Percentiles rank a stretch among this genome's conserved stretches.
These are phyloP conservation scores for Propithecus perrieri DNA, from an alignment of 2,797 vertebrate species.

Conservation along the genomic window DNA sequence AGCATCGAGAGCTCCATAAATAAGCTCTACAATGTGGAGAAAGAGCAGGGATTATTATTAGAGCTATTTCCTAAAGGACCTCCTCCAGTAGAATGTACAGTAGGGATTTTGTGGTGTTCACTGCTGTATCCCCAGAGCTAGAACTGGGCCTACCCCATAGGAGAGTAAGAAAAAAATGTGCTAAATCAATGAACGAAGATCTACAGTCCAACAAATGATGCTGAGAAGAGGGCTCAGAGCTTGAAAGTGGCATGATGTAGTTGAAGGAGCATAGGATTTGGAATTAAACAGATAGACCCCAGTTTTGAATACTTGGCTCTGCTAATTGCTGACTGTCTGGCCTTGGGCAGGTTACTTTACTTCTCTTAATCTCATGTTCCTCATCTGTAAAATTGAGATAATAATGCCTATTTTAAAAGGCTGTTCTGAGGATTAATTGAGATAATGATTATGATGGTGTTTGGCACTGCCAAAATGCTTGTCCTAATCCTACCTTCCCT, in stretches of 20 bases:
- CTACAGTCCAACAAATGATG: not conserved
- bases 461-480: not conserved
- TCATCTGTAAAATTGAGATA: not conserved
- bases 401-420: not conserved
- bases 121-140: not conserved
- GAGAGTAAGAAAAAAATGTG: not conserved
- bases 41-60: not conserved
- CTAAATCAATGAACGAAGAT: not conserved
- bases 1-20: not conserved
- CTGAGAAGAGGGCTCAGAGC: not conserved
- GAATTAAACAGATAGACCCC: not conserved
- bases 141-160: not conserved
- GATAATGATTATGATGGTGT: not conserved
- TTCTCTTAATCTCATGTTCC: not conserved
- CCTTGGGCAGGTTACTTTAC: not conserved
- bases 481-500: not conserved
- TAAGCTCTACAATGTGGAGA: not conserved
- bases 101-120: not conserved
- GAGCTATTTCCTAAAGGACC: not conserved
- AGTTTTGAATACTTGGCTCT: not conserved
- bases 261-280: not conserved
- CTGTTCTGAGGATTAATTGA: not conserved
- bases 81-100: not conserved
- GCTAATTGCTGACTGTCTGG: not conserved
- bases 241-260: not conserved